Percentiles rank a stretch among this genome's conserved stretches.
phyloP scores from a whole-genome alignment of 2,113 vertebrate genomes.

The Oceanodroma tethys region DNA sequence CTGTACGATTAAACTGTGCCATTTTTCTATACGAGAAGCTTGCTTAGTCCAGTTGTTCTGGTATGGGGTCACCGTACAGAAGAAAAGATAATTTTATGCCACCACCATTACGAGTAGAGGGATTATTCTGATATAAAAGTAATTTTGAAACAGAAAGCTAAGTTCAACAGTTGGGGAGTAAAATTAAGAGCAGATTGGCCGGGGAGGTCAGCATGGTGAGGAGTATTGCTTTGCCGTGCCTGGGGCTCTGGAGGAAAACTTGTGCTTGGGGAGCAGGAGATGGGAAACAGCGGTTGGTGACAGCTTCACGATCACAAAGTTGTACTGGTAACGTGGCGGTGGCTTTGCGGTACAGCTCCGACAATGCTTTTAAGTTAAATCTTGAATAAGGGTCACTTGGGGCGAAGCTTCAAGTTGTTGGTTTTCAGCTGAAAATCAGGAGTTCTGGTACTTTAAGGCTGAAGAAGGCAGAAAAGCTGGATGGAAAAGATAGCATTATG shows the following conservation, averaged over 20 bases:
- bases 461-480: not conserved
- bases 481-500: not conserved
- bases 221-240: not conserved
- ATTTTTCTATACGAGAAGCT: not conserved
- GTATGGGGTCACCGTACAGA: not conserved
- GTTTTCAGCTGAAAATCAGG: not conserved
- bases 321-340: fast-evolving
- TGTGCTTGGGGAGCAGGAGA: fast-evolving
- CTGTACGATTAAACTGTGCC: not conserved
- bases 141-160: not conserved
- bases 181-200: not conserved
- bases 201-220: fast-evolving
- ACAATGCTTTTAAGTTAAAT: not conserved
- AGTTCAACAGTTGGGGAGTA: not conserved
- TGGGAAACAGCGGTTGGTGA: not conserved
- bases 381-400: not conserved
- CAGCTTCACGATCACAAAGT: not conserved
- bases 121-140: not conserved
- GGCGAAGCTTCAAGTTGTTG: not conserved
- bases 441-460: not conserved
- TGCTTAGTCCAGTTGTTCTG: not conserved
- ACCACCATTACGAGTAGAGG: not conserved
- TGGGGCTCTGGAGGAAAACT: not conserved
- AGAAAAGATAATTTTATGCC: not conserved
- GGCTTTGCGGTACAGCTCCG: not conserved